Percentiles rank a stretch among this genome's conserved stretches.
Conservation (phyloP, 2,113 vertebrate genomes). For the Caranx melampygus region DNA sequence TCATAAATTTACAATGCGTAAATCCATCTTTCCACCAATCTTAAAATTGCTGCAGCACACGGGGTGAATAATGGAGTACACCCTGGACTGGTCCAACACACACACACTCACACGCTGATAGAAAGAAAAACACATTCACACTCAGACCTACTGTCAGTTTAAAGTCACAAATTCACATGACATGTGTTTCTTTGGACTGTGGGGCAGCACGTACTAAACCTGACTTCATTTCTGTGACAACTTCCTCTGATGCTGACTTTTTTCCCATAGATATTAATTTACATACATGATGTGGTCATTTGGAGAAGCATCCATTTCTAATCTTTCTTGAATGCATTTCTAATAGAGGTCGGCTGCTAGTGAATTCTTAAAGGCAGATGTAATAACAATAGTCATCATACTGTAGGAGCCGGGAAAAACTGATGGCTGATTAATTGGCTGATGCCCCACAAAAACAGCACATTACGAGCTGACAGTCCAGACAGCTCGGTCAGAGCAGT, state of each 20-base stretch:
- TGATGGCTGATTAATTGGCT: no score
- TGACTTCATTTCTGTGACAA: neutral
- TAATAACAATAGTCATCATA: no score
- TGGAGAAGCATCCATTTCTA: neutral
- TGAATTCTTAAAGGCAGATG: no score
- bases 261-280: slow-evolving; percentile 2
- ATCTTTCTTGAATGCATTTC: neutral
- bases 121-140: slow-evolving; percentile 14
- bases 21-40: neutral
- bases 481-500: no score
- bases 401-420: no score
- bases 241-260: neutral
- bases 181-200: slow-evolving; percentile 30
- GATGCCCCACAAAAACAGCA: no score
- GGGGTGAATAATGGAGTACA: neutral
- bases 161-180: slow-evolving; percentile 53
- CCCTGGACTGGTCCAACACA: neutral
- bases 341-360: no score
- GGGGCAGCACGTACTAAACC: slow-evolving; percentile 4
- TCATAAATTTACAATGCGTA: neutral
- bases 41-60: neutral
- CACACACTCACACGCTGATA: neutral
- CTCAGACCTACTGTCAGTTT: slow-evolving; percentile 42
- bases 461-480: no score
- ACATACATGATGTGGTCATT: accelerated